These are phyloP conservation scores for Pterobdella sp. DNA, from an alignment of 2,888 invertebrate species.

Conservation along the genomic window DNA sequence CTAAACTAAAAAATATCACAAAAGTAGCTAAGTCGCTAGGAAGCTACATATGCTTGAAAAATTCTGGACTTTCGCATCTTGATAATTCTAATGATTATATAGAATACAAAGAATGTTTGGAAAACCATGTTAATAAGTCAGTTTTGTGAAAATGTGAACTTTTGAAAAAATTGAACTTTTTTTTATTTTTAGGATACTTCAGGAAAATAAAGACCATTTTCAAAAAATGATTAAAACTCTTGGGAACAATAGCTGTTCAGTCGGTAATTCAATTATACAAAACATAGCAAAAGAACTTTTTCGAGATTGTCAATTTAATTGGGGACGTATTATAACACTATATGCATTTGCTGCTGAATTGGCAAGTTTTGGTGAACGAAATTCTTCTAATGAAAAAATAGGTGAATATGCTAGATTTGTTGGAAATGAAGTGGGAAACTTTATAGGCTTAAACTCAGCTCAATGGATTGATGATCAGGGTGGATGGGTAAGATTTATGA, in stretches of 20 bases:
- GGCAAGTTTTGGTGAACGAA: constrained; percentile 40
- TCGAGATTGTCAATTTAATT: constrained; percentile 47
- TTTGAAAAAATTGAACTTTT: background rate
- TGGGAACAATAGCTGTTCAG: background rate
- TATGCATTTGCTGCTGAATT: constrained; percentile 47
- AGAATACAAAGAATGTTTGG: background rate
- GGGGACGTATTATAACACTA: constrained; percentile 49
- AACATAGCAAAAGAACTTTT: constrained; percentile 48
- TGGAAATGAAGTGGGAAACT: constrained; percentile 44
- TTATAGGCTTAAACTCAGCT: constrained; percentile 45
- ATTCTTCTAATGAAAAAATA: constrained; percentile 9
- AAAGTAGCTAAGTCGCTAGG: background rate
- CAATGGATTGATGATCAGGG: constrained; percentile 47
- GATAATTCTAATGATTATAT: background rate
- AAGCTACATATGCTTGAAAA: background rate
- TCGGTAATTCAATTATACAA: constrained; percentile 43
- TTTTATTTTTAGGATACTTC: background rate
- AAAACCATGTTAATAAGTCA: background rate
- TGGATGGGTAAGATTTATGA: constrained; percentile 46
- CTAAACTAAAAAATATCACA: background rate
- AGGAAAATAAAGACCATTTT: constrained; percentile 3
- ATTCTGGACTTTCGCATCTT: background rate
- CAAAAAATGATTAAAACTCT: constrained; percentile 10
- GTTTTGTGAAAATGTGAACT: background rate
- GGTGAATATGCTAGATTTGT: constrained; percentile 8